phyloP scores from a whole-genome alignment of 64 coral and sea anemone genomes.

The Montipora capricornis region DNA sequence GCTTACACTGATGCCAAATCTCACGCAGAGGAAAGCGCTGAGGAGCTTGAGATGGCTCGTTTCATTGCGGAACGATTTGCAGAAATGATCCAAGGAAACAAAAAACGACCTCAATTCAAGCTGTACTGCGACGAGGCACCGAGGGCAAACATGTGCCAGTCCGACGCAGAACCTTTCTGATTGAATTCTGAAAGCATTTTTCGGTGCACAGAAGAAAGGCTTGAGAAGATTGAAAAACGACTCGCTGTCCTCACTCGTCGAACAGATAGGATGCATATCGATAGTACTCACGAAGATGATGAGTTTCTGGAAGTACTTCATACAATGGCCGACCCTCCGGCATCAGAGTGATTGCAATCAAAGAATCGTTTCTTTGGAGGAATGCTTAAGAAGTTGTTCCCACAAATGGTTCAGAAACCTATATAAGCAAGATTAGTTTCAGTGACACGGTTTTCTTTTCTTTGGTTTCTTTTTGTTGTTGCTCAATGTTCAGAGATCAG shows the following conservation, averaged over 20 bases:
- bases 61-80: slow-evolving; percentile 55
- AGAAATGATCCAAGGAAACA: background rate
- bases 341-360: background rate
- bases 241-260: background rate
- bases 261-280: background rate
- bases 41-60: slow-evolving; percentile 67
- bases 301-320: background rate
- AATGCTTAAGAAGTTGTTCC: background rate
- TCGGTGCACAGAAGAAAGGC: background rate
- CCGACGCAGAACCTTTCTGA: slow-evolving; percentile 26
- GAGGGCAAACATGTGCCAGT: slow-evolving; percentile 1
- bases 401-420: background rate
- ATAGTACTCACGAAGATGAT: background rate
- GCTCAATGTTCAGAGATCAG: no score
- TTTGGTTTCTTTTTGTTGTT: no score
- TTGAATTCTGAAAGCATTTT: slow-evolving; percentile 32
- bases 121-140: slow-evolving; percentile 22
- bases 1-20: slow-evolving; percentile 45
- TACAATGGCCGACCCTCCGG: background rate
- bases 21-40: slow-evolving; percentile 7
- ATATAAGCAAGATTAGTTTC: background rate
- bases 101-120: background rate
- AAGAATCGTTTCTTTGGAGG: background rate
- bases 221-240: slow-evolving; percentile 5
- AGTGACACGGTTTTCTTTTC: background rate